A percentile compares a stretch with the other conserved stretches of the same genome.
Conservation (phyloP, 1,140 invertebrate genomes). For the Parasteatoda tepidariorum region DNA sequence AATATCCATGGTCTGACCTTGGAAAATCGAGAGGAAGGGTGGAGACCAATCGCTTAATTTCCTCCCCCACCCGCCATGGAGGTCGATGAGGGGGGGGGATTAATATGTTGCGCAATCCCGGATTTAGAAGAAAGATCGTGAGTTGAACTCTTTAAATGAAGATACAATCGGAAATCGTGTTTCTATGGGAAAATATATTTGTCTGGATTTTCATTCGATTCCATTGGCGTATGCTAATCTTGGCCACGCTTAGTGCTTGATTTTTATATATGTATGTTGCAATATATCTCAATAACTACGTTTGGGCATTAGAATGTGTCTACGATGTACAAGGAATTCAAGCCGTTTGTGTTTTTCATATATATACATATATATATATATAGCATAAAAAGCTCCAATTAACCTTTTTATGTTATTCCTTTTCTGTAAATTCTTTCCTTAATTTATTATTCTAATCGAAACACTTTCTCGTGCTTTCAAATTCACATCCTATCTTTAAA, state of each 20-base stretch:
- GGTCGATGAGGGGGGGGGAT: neutral
- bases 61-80: neutral
- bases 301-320: neutral
- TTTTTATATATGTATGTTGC: neutral
- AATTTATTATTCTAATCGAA: too few relatives aligned
- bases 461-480: too few relatives aligned
- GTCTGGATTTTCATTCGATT: neutral
- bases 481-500: too few relatives aligned
- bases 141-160: constrained; percentile 43
- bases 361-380: too few relatives aligned
- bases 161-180: constrained; percentile 55
- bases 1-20: constrained; percentile 16
- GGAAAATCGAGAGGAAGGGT: constrained; percentile 8
- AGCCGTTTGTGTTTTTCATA: too few relatives aligned
- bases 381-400: too few relatives aligned
- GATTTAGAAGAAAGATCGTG: constrained; percentile 53
- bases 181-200: constrained; percentile 16
- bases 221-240: neutral
- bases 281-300: neutral
- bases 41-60: constrained; percentile 30
- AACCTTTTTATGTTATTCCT: too few relatives aligned
- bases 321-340: neutral
- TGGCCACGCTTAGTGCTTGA: neutral
- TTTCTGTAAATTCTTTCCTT: too few relatives aligned
- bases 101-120: constrained; percentile 27